These are phyloP conservation scores for Tenualosa ilisha DNA, from an alignment of 2,797 vertebrate species.

Conservation along the genomic window DNA sequence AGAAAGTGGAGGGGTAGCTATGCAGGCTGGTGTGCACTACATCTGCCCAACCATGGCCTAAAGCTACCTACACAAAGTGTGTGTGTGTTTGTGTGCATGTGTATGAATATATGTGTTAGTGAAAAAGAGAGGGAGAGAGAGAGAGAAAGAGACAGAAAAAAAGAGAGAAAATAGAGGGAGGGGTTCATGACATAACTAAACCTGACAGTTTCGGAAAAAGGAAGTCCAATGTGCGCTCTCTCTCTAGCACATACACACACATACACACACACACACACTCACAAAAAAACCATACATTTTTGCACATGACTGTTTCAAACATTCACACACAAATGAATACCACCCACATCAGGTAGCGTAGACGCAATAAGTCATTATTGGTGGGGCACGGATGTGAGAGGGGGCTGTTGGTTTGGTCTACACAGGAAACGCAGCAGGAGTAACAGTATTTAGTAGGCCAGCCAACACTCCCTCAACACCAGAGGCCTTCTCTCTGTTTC, in stretches of 20 bases:
- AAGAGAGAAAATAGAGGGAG: background rate
- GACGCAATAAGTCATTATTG: background rate
- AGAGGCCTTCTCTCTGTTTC: background rate
- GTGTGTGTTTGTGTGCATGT: background rate
- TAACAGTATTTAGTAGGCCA: background rate
- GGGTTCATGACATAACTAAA: background rate
- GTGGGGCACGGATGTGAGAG: background rate
- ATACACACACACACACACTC: background rate
- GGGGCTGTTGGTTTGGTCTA: background rate
- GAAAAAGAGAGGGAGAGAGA: background rate
- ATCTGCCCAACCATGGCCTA: background rate
- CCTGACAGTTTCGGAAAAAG: conserved; percentile 13
- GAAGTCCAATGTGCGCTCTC: background rate
- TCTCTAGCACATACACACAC: background rate
- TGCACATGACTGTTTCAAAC: background rate
- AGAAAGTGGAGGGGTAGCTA: background rate
- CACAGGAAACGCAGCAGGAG: conserved; percentile 17
- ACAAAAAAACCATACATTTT: background rate
- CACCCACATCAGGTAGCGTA: background rate
- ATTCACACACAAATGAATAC: background rate
- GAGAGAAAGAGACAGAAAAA: background rate
- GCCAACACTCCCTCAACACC: background rate
- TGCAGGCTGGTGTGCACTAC: background rate
- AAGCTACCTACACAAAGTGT: conserved; percentile 1
- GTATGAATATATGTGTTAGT: background rate